A percentile compares a stretch with the other conserved stretches of the same genome.
Conservation (phyloP, 2,888 invertebrate species). For the Odontothrips loti region DNA sequence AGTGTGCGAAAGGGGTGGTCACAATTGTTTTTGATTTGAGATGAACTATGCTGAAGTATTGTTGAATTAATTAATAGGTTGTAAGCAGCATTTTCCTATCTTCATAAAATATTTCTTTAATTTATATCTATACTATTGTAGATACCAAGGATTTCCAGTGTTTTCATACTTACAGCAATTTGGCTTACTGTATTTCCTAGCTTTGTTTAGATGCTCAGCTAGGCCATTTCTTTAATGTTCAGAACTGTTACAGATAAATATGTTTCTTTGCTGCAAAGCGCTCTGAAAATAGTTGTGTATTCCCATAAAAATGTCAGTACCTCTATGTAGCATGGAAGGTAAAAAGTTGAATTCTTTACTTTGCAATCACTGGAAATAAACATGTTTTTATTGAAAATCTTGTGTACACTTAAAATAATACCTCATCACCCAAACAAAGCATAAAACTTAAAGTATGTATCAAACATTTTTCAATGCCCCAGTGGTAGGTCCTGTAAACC, state of each 20-base stretch:
- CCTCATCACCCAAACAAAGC: background rate
- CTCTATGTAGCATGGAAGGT: background rate
- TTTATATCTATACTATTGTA: constrained; percentile 16
- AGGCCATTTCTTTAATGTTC: too few species aligned
- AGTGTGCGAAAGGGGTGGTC: background rate
- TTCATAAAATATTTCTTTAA: constrained; percentile 26
- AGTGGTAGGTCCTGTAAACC: background rate
- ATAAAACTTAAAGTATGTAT: background rate
- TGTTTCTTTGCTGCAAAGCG: too few species aligned
- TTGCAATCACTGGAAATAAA: constrained; percentile 21
- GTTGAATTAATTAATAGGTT: background rate
- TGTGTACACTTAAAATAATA: background rate
- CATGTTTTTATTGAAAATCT: constrained; percentile 12
- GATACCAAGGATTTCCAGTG: background rate
- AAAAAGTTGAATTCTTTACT: background rate
- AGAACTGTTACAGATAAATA: too few species aligned
- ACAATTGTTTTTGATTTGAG: background rate
- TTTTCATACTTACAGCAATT: background rate
- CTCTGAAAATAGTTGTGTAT: too few species aligned
- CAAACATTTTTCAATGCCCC: too few species aligned
- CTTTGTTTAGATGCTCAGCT: too few species aligned
- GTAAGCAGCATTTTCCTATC: constrained; percentile 19
- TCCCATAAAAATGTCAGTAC: too few species aligned
- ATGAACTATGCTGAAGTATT: constrained; percentile 10
- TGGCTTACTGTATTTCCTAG: too few species aligned